Conservation (phyloP, 2,888 invertebrate genomes). For the Papilio elwesi region DNA sequence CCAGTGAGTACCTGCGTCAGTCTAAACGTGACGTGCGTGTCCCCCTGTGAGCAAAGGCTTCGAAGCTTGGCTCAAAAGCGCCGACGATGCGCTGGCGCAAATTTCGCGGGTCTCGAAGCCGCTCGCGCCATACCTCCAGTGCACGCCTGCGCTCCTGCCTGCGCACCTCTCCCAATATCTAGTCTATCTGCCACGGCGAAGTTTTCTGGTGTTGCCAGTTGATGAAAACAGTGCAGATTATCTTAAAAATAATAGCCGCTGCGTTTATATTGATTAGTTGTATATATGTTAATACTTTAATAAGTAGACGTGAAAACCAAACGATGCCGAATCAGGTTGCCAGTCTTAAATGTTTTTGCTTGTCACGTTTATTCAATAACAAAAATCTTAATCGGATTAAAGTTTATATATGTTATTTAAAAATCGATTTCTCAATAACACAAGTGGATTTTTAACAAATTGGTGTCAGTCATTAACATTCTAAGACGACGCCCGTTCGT, state of each 20-base stretch:
- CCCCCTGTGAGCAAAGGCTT: too few relatives aligned
- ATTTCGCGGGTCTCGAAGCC: too few relatives aligned
- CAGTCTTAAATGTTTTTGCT: slow-evolving; percentile 15
- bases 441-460: slow-evolving; percentile 36
- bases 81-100: too few relatives aligned
- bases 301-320: neutral
- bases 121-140: too few relatives aligned
- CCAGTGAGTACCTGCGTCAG: too few relatives aligned
- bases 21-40: too few relatives aligned
- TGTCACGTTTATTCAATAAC: slow-evolving; percentile 17
- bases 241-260: neutral
- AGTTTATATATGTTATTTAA: slow-evolving; percentile 15
- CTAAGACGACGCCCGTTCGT: slow-evolving; percentile 25
- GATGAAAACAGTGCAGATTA: too few relatives aligned
- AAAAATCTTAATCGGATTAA: slow-evolving; percentile 27
- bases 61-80: too few relatives aligned
- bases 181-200: too few relatives aligned
- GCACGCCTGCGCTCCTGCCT: too few relatives aligned
- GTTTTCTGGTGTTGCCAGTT: too few relatives aligned
- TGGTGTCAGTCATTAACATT: slow-evolving; percentile 38
- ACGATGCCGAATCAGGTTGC: neutral
- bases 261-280: neutral
- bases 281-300: neutral
- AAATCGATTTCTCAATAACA: slow-evolving; percentile 29
- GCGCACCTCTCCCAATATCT: too few relatives aligned